Conservation (phyloP, 92 coral and sea anemone species). For the Parazoanthus swiftii region DNA sequence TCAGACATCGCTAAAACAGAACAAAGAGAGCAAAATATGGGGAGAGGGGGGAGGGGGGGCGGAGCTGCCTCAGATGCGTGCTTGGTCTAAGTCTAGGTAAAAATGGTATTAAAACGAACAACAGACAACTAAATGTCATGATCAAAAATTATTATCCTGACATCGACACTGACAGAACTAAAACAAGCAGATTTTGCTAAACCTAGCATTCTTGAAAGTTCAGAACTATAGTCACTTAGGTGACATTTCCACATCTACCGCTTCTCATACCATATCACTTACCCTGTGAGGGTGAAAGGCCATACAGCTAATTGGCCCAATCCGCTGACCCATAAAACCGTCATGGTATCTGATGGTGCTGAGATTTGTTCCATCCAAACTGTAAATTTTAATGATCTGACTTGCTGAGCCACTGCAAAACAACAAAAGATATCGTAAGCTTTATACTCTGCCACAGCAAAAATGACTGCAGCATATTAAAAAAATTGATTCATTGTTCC, state of each 20-base stretch:
- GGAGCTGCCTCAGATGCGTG: neutral
- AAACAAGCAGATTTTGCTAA: neutral
- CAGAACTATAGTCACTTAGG: neutral
- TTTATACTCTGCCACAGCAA: neutral
- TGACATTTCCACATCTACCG: neutral
- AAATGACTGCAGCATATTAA: neutral
- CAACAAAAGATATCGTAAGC: slow-evolving; percentile 3
- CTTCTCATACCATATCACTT: slow-evolving; percentile 22
- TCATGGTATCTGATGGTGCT: slow-evolving; percentile 89
- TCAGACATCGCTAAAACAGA: neutral
- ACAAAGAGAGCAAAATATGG: neutral
- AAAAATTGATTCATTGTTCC: neutral
- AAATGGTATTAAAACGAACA: neutral
- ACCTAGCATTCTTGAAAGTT: neutral
- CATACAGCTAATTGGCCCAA: slow-evolving; percentile 90
- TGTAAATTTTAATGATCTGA: slow-evolving; percentile 84
- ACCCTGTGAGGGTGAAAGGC: slow-evolving; percentile 98
- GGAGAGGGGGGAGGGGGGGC: no score
- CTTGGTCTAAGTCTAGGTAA: neutral
- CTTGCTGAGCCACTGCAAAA: slow-evolving; percentile 86
- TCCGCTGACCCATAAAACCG: slow-evolving; percentile 99
- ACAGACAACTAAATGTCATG: no score
- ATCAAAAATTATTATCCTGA: no score
- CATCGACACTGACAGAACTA: no score
- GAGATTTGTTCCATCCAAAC: slow-evolving; percentile 73